Base-by-base conservation (phyloP, 2,797 vertebrate species). In the Distichodus sexfasciatus region DNA sequence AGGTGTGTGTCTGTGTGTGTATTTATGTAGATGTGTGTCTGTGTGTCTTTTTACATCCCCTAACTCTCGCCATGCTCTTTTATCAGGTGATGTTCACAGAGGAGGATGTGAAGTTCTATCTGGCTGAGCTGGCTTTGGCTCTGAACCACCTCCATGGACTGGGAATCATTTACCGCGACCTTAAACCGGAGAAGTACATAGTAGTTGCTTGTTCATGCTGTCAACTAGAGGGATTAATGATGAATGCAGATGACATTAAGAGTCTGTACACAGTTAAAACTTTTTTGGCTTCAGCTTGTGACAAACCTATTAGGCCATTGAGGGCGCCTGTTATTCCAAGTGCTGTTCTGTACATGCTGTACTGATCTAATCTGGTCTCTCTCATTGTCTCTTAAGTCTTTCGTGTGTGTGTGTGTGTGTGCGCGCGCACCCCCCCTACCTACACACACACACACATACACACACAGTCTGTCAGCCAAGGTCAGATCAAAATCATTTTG, bases 21-120 rank as follows among this genome's bases (percentile, higher is more conserved):
- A 14, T 17, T 12, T 53, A 28, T 51, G 12, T 44, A 36, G 50
- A 29, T 46, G 55, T 23, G 33, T 35, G 46, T 24, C 17, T 53
- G 3, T 53, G 57, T 35, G 35, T 50, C 24, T 19, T 0, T 17
- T 11, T 21, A 48, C 21, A 28, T 55, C 29, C 17, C 21, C 14
- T 15, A 5, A 9, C 6, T 61, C 26, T 47, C 15, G 12, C 11
- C 4, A 1, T 21, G 31, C 17, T 35, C 5, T 40, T 35, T 68
- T 19, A n/a, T 36, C 46, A 98, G 96, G 95, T 98, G 76, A 95
- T 97, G 92, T 98, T 98, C 92, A 97, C 96, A 79, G 96, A 98
- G 85, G 96, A 97, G 86, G 96, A 98, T 72, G 95, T 98, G 81
- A 98, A 98, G 91, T 98, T 98, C 87, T 97, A 97, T 89, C 90